Evolutionary conservation across 2,797 vertebrate species (phyloP), one percentile per base, ranked within the genome.

Genomic region (Tapirus indicus): DNA sequence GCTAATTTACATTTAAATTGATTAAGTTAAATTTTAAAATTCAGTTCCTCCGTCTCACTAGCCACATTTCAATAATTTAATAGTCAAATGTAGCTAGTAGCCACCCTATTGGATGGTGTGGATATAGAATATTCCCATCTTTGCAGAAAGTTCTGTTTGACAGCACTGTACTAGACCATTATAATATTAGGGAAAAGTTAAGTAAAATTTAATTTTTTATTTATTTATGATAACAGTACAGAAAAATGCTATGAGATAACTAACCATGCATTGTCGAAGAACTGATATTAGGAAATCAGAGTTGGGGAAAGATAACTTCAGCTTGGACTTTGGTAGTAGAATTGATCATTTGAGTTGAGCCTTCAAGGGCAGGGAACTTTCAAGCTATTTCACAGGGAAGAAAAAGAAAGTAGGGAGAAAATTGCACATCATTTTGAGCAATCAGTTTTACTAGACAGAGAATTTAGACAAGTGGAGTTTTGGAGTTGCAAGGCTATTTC

Each of bases 261-360:
- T 52, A 62, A 62, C 49, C 69, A 62, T 79, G 38, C 69, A 74
- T 32, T 85, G 52, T 72, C 16, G 69, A 56, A 83, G 66, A 85
- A 94, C 35, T 94, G 64, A 60, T 62, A 62, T 38, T 94, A 92
- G 58, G 41, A 94, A 84, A 8, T 83, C 60, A 58, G 71, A 80
- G 44, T 49, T 88, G 56, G 44, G 32, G 78, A 80, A 74, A 66
- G 21, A 79, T 54, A 38, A 78, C 20, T 92, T 88, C 38, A 86
- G 13, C 68, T 89, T 85, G 66, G 52, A 77, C 17, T 71, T 91
- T 38, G 82, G 35, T 72, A 84, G 23, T 6, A 77, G 60, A 96
- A 89, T 68, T 78, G 21, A 20, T 64, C 52, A 52, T 93, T 71
- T 74, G n/a, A 74, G 35, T 68, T 87, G 92, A 94, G 23, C 44